Base-by-base conservation (phyloP, 2,888 invertebrate species). In the Phasia obesa region DNA sequence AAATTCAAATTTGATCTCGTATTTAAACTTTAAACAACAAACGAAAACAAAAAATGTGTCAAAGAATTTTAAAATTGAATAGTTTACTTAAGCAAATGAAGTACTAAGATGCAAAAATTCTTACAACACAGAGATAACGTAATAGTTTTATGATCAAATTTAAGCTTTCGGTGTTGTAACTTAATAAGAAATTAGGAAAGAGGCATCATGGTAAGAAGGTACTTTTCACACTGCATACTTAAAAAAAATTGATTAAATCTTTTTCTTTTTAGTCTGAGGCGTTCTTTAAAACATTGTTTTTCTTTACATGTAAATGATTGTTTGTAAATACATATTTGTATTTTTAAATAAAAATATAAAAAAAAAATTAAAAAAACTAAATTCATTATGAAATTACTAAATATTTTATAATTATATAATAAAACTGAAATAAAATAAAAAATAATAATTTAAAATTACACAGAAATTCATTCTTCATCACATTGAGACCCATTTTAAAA, bases 391-490 rank as follows among this genome's bases (percentile, higher is more conserved):
- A 83, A 79, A 64, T 79, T 83, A 83, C 59, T 83, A 78, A 70
- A 74, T 77, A 70, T 70, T 70, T 70, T 74, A 77, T 73, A 73
- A 53, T 73, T 67, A 67, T 67, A 70, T 51, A 80, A 57, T 75
- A 69, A 79, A 79, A 73, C 49, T 69, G 73, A 77, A 78, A 64
- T 64, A 75, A 60, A 55, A 47, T 67, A 80, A 74, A 74, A 65
- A 75, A 79, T 67, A 78, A 67, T 77, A 82, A 84, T 82, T 83
- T 84, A 84, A 84, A 85, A 85, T 85, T 84, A 84, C 80, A 84
- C 85, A 83, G 85, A 84, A 85, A 85, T 84, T 84, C 83, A 84
- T 85, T 83, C 81, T 85, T 85, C 79, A 85, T 85, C 85, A 85
- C 85, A 85, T 85, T 85, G 85, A 85, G 85, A 85, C 85, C 85